These are phyloP conservation scores for Macaria notata DNA, from an alignment of 2,888 invertebrate species.

Conservation along the genomic window DNA sequence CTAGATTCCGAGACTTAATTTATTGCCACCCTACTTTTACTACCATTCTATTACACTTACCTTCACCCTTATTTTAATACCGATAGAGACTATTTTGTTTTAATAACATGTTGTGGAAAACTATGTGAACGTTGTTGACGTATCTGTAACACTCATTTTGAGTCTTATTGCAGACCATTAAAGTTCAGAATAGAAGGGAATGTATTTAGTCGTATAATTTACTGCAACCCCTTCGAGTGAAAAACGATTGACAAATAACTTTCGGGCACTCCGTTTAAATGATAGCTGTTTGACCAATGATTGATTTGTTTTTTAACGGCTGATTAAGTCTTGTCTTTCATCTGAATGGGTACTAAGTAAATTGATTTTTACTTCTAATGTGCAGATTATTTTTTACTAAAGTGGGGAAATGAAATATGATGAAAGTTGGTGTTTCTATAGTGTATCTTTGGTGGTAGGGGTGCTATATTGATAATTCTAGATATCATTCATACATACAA, in stretches of 20 bases:
- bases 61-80: constrained; percentile 11
- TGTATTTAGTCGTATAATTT: constrained; percentile 1
- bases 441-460: too few species aligned
- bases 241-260: constrained; percentile 50
- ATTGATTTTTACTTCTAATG: too few species aligned
- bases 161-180: constrained; percentile 21
- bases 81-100: constrained; percentile 24
- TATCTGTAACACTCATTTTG: constrained; percentile 24
- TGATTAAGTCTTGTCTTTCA: constrained; percentile 28
- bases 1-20: constrained; percentile 68
- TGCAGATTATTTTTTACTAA: too few species aligned
- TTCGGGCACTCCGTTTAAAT: constrained; percentile 39
- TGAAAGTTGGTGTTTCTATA: too few species aligned
- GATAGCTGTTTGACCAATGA: constrained; percentile 41
- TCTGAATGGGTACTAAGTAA: background rate
- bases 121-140: constrained; percentile 9
- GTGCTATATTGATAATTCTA: too few species aligned
- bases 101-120: constrained; percentile 9
- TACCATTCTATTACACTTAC: constrained; percentile 12
- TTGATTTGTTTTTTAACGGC: constrained; percentile 41
- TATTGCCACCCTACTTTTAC: constrained; percentile 64
- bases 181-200: constrained; percentile 20
- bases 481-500: too few species aligned
- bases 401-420: too few species aligned
- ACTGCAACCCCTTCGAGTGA: constrained; percentile 38